A percentile compares a stretch with the other conserved stretches of the same genome.
These are phyloP conservation scores for Phytoseiulus persimilis DNA, from an alignment of 2,888 invertebrate genomes.

Conservation along the genomic window DNA sequence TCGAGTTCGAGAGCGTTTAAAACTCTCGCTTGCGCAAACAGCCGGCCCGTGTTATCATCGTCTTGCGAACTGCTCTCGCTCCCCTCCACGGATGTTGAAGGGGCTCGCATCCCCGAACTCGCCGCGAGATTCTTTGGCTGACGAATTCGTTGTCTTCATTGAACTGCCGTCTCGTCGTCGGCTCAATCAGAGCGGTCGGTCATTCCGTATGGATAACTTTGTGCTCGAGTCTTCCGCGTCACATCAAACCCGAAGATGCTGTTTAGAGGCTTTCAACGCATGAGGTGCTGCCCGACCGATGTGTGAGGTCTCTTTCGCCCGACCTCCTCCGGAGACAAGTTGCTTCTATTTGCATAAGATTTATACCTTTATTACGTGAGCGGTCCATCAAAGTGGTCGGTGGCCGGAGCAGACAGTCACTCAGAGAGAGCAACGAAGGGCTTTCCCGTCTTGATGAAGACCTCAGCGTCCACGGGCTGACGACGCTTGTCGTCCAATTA, in stretches of 20 bases:
- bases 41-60: no score
- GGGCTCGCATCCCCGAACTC: no score
- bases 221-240: not conserved
- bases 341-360: conserved; percentile 5
- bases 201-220: not conserved
- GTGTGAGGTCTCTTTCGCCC: not conserved
- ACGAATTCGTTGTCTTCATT: not conserved
- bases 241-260: not conserved
- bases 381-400: not conserved
- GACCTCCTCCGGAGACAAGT: not conserved
- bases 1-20: not conserved
- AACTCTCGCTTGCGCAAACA: not conserved
- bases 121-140: not conserved
- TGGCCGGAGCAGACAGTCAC: not conserved
- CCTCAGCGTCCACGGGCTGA: not conserved
- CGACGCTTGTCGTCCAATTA: not conserved
- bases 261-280: not conserved
- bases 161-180: not conserved
- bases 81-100: no score
- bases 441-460: not conserved
- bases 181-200: not conserved
- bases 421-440: not conserved
- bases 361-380: not conserved
- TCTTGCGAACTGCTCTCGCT: no score
- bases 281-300: not conserved